A percentile compares a stretch with the other conserved stretches of the same genome.
Evolutionary conservation across 1,140 invertebrate species (phyloP).

Genomic region (Chelonus insularis): DNA sequence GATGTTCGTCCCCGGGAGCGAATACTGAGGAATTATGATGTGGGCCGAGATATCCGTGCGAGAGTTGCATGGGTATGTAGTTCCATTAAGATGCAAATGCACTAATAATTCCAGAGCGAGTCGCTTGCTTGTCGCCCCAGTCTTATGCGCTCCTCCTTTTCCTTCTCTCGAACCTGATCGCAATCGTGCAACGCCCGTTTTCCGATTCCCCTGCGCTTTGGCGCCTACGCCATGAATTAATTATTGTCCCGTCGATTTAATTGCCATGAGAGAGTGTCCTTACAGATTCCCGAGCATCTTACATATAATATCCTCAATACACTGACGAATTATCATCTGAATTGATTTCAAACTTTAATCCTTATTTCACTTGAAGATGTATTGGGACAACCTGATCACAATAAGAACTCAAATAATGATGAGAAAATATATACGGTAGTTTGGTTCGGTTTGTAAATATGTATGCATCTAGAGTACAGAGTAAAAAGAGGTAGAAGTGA

Average conservation of each 20-base stretch:
- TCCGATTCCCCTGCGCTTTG: slow-evolving; percentile 47
- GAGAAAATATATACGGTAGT: no score
- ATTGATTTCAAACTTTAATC: neutral
- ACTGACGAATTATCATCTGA: neutral
- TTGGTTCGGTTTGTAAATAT: no score
- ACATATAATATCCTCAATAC: neutral
- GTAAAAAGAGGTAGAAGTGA: no score
- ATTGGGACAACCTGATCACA: neutral
- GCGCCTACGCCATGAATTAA: slow-evolving; percentile 52
- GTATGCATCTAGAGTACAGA: no score
- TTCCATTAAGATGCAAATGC: slow-evolving; percentile 61
- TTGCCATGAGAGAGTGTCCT: slow-evolving; percentile 35
- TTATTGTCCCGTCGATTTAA: slow-evolving; percentile 55
- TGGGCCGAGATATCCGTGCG: slow-evolving; percentile 35
- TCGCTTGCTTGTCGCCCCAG: slow-evolving; percentile 47
- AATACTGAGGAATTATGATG: slow-evolving; percentile 49
- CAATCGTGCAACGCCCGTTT: slow-evolving; percentile 33
- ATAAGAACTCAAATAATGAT: neutral
- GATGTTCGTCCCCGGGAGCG: slow-evolving; percentile 4
- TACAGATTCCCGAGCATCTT: neutral
- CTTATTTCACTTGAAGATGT: neutral
- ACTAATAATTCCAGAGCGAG: slow-evolving; percentile 52
- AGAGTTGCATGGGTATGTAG: slow-evolving; percentile 38
- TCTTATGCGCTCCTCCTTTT: slow-evolving; percentile 25
- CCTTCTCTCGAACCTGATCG: neutral